phyloP scores from a whole-genome alignment of 2,797 vertebrate genomes.

The Tenualosa thibaudeaui region DNA sequence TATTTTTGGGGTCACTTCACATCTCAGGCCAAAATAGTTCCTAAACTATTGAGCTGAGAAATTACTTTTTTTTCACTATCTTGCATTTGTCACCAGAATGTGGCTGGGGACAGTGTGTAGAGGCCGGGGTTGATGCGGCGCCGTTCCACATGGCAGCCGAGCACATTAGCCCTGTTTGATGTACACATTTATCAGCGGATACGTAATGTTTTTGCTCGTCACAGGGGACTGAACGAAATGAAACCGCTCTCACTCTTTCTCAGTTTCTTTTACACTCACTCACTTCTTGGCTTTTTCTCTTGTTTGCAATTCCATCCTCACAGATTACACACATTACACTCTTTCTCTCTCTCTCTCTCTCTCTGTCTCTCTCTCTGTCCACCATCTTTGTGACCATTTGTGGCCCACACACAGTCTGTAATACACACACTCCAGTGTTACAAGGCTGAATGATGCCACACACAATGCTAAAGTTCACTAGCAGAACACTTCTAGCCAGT shows the following conservation, averaged over 20 bases:
- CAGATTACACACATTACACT: background rate
- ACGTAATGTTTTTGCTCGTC: conserved; percentile 38
- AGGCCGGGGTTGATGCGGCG: conserved; percentile 3
- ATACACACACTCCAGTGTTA: background rate
- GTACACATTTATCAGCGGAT: conserved; percentile 41
- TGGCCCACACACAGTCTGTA: background rate
- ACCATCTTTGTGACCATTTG: background rate
- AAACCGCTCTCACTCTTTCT: background rate
- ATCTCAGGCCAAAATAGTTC: conserved; percentile 22
- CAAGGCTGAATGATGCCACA: background rate
- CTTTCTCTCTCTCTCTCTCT: background rate
- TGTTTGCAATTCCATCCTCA: background rate
- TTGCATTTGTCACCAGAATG: conserved; percentile 32
- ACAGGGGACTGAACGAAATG: conserved; percentile 13
- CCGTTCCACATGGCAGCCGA: conserved; percentile 32
- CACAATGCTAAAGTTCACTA: background rate
- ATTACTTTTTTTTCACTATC: conserved; percentile 25
- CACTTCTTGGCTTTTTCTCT: background rate
- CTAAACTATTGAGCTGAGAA: conserved; percentile 39
- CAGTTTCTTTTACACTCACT: background rate
- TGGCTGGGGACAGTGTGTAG: conserved; percentile 10
- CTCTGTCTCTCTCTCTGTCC: background rate
- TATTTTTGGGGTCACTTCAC: conserved; percentile 5
- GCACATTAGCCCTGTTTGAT: conserved; percentile 42
- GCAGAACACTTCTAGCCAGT: background rate